Base-by-base conservation (phyloP, 2,888 invertebrate genomes). In the Drosophila histrio region DNA sequence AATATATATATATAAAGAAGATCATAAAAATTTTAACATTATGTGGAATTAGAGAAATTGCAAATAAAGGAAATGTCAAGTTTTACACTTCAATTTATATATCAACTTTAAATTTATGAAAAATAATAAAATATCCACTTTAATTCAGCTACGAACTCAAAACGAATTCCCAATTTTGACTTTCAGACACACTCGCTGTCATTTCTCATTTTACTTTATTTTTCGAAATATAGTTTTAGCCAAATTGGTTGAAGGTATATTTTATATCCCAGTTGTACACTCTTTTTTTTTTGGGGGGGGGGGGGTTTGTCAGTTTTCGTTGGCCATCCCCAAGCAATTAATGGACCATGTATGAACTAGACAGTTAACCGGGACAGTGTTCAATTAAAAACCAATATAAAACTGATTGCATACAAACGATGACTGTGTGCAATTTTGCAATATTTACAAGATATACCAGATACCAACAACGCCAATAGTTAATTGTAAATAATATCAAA, bases 301-400 rank as follows among this genome's bases (percentile, higher is more conserved):
- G n/a, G n/a, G n/a, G n/a, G n/a, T 52, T 43, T 21, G 26, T 11
- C 13, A 34, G 32, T 9, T 67, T 60, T 60, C 19, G 13, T n/a
- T 21, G 36, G 46, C 44, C 56, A 59, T 50, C 38, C 43, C 57
- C 49, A 22, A 70, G 44, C 57, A 70, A 58, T 70, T 61, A 61
- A 75, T 61, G 38, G 60, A 46, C 39, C 53, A 59, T 63, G 47
- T 38, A 44, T 30, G 60, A 41, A 26, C 47, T 58, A 21, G 19
- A 39, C 13, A 41, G 71, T 65, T 75, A 65, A 34, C 15, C 41
- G 34, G 43, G 44, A 47, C 32, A 49, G 41, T 41, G 52, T 63
- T 72, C 61, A 63, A 81, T 79, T 79, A 63, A 75, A 85, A 76
- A 70, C 38, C 61, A 61, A 79, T 85, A 58, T 50, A 72, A 65